phyloP scores from a whole-genome alignment of 2,797 vertebrate genomes.

The Setipinna tenuifilis region DNA sequence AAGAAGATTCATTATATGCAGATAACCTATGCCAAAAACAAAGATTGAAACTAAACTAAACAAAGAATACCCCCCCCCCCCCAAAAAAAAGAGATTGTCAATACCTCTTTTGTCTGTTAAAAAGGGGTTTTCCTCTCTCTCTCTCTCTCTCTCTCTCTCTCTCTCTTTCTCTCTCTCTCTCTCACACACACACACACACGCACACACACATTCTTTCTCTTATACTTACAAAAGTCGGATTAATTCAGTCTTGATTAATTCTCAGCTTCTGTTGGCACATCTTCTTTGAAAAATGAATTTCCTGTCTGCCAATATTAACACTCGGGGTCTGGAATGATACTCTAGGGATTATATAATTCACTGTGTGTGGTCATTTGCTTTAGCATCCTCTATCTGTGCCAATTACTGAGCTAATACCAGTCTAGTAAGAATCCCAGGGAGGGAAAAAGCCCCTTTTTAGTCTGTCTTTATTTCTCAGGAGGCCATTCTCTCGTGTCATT shows the following conservation, averaged over 20 bases:
- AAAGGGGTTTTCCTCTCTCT: not conserved
- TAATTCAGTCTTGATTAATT: constrained; percentile 19
- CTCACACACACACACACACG: not conserved
- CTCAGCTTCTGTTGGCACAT: constrained; percentile 13
- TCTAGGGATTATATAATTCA: not conserved
- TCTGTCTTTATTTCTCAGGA: not conserved
- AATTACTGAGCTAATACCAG: not conserved
- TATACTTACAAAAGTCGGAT: not conserved
- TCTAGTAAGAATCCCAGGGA: not conserved
- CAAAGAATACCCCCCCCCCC: too few species aligned
- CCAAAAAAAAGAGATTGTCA: not conserved
- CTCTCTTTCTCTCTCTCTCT: not conserved
- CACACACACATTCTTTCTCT: not conserved
- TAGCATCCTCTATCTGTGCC: not conserved
- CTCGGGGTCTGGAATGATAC: not conserved
- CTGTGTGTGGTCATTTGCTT: constrained; percentile 15
- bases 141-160: not conserved
- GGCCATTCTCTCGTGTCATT: not conserved
- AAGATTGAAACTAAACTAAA: too few species aligned
- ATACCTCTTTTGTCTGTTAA: not conserved
- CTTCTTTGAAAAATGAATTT: constrained; percentile 1
- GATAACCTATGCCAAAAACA: not conserved
- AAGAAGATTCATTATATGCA: not conserved
- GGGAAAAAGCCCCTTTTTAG: not conserved
- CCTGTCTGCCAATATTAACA: constrained; percentile 22